Evolutionary conservation across 1,140 invertebrate genomes (phyloP).

Genomic region (Heliconius eleuchia): DNA sequence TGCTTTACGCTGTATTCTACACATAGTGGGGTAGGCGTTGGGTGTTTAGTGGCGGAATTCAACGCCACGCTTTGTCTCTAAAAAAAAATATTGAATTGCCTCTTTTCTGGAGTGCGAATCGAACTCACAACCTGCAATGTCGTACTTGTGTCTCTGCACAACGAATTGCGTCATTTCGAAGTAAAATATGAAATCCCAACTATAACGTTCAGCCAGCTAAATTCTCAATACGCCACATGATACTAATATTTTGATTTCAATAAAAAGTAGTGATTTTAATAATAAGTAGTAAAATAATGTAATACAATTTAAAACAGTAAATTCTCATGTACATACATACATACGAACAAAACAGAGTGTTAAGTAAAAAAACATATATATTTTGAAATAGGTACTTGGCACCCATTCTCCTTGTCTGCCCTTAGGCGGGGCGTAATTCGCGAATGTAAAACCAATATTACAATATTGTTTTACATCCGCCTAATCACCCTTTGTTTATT

Average conservation of each 20-base stretch:
- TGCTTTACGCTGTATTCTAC: no score
- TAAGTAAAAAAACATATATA: not conserved
- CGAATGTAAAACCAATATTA: constrained; percentile 12
- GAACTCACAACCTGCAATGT: no score
- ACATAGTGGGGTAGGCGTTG: no score
- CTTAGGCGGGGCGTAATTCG: not conserved
- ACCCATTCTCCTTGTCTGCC: not conserved
- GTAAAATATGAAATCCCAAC: no score
- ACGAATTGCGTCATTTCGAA: no score
- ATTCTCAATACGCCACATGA: no score
- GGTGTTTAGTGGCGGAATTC: no score
- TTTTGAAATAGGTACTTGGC: not conserved
- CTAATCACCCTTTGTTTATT: constrained; percentile 14
- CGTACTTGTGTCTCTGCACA: no score
- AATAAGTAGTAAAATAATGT: not conserved
- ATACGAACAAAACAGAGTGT: not conserved
- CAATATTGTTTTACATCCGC: constrained; percentile 12
- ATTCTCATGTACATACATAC: not conserved
- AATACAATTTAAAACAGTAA: not conserved
- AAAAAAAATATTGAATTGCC: no score
- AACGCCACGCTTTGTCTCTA: no score
- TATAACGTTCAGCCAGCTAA: no score
- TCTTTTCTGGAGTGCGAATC: no score
- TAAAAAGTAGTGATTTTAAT: not conserved
- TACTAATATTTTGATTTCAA: not conserved